Base-by-base conservation (phyloP, 1,140 invertebrate genomes). In the Rhizoglyphus robini region DNA sequence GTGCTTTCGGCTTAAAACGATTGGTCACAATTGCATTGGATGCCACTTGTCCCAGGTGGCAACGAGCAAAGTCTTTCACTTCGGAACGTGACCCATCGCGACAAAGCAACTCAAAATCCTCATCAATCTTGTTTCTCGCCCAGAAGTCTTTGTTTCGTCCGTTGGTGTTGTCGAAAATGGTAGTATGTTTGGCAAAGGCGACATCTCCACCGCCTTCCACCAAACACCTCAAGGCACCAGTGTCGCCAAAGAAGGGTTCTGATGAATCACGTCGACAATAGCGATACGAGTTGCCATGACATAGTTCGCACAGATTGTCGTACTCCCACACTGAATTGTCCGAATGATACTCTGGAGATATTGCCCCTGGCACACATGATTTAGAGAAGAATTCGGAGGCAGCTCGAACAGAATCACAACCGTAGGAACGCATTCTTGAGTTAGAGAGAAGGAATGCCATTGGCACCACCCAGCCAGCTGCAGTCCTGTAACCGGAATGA, bases 381-480 rank as follows among this genome's bases (percentile, higher is more conserved):
- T 78, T 72, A 8, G 83, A 84, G 75, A 97, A 97, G 76, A 95
- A 92, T 78, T 97, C 86, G 0, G 90, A 86, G 0, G 90, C 90
- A 0, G 90, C 88, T 65, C 86, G 82, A 4, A 90, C 81, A 0
- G 88, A 87, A 76, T 96, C 87, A 74, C 93, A 96, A 15, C 88
- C 88, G 72, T 92, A 91, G 1, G 88, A 84, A 27, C 92, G 79
- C 67, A 97, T 93, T 84, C 93, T 90, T 31, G 87, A 85, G 71
- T 96, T 96, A 25, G 90, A 89, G 18, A 97, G 83, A 0, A 96
- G 80, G 73, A 90, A 94, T 1, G 90, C 90, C 71, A 97, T 76
- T 0, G 94, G 94, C 71, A 96, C 87, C 0, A 96, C 83, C 94
- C 94, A 98, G 3, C 94, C 94, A 13, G 92, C 92, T 0, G 88